phyloP scores from a whole-genome alignment of 53 echinoderm and acorn worm genomes.

The Paracentrotus lividus region DNA sequence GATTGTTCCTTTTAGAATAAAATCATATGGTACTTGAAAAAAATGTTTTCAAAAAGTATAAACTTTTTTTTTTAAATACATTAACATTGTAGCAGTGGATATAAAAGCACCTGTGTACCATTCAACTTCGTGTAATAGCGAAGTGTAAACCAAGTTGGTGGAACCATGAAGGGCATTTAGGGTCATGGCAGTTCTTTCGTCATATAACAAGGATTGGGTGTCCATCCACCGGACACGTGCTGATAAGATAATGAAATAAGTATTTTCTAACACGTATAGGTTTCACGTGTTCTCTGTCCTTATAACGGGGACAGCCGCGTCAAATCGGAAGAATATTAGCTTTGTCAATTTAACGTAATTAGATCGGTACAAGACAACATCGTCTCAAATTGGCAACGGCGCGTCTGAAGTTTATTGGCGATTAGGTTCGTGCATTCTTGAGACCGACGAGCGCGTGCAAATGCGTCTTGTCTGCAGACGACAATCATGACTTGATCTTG shows the following conservation, averaged over 20 bases:
- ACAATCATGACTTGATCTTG: constrained; percentile 2
- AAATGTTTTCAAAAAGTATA: too few relatives aligned
- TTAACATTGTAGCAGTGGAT: too few relatives aligned
- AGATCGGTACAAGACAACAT: constrained; percentile 40
- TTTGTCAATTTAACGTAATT: constrained; percentile 47
- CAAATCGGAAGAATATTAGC: constrained; percentile 31
- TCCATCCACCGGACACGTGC: constrained; percentile 37
- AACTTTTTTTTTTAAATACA: too few relatives aligned
- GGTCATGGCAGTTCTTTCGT: constrained; percentile 33
- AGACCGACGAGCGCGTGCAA: constrained; percentile 12
- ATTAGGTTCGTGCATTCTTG: background rate
- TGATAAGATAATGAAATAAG: constrained; percentile 53
- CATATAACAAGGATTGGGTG: constrained; percentile 28
- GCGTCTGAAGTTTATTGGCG: constrained; percentile 37
- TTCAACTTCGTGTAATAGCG: background rate
- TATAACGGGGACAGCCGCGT: constrained; percentile 16
- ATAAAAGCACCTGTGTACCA: too few relatives aligned
- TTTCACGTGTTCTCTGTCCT: constrained; percentile 43
- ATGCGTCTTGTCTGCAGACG: background rate
- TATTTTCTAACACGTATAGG: background rate
- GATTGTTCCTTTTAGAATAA: too few relatives aligned
- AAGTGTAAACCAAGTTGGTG: constrained; percentile 26
- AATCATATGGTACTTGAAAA: too few relatives aligned
- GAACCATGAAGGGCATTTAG: constrained; percentile 39
- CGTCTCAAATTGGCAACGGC: constrained; percentile 43